Evolutionary conservation across 1,140 invertebrate genomes (phyloP).

Genomic region (Drosophila equinoxialis): DNA sequence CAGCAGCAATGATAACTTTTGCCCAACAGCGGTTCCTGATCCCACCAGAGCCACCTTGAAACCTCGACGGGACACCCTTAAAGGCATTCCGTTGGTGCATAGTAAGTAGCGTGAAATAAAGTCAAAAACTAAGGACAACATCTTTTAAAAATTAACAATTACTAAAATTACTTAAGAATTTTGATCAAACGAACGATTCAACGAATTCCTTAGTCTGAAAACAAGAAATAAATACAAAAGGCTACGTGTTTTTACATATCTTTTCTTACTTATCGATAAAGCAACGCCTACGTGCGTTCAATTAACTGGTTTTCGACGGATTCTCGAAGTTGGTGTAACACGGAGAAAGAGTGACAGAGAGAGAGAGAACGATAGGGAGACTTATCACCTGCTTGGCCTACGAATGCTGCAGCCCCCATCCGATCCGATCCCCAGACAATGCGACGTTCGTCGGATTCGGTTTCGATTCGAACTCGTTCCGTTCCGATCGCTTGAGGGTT

Average conservation of each 20-base stretch:
- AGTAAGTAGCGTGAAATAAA: neutral
- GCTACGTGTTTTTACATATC: neutral
- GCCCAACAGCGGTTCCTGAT: slow-evolving; percentile 96
- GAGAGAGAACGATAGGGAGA: neutral
- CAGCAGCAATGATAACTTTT: slow-evolving; percentile 87
- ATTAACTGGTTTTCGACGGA: neutral
- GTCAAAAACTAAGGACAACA: neutral
- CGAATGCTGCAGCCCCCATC: slow-evolving; percentile 2
- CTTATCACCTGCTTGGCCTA: slow-evolving; percentile 10
- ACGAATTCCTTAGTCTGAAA: too few relatives aligned
- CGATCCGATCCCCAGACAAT: neutral
- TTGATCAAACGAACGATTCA: too few relatives aligned
- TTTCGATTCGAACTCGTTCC: slow-evolving; percentile 54
- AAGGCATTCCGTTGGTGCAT: neutral
- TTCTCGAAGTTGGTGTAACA: neutral
- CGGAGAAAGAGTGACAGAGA: slow-evolving; percentile 1
- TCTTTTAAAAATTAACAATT: neutral
- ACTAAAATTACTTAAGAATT: too few relatives aligned
- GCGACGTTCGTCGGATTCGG: slow-evolving; percentile 25
- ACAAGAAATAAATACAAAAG: neutral
- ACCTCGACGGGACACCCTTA: neutral
- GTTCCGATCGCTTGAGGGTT: slow-evolving; percentile 56
- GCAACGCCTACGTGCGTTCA: neutral
- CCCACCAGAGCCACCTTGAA: slow-evolving; percentile 93
- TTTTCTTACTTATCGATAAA: neutral